These are phyloP conservation scores for Phenganax marumi DNA, from an alignment of 92 coral and sea anemone species.

Conservation along the genomic window DNA sequence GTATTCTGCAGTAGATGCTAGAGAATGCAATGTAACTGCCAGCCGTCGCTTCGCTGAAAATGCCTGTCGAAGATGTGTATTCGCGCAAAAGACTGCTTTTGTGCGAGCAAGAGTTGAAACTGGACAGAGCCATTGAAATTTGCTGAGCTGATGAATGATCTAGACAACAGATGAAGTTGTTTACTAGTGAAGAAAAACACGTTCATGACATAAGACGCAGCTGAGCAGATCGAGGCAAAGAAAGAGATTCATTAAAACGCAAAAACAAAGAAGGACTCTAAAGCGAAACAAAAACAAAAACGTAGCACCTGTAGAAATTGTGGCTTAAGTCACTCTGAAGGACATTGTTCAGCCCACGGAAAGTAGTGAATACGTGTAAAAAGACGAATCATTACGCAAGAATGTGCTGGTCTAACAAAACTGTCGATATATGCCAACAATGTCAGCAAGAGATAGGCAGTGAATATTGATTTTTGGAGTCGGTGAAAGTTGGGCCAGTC, in stretches of 20 bases:
- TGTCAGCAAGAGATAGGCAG: slow-evolving; percentile 1
- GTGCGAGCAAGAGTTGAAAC: slow-evolving; percentile 28
- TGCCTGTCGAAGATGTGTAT: slow-evolving; percentile 50
- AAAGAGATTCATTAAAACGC: neutral
- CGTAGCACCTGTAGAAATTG: slow-evolving; percentile 43
- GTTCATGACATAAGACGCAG: slow-evolving; percentile 6
- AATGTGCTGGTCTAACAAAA: slow-evolving; percentile 21
- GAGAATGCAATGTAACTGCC: slow-evolving; percentile 46
- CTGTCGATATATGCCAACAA: slow-evolving; percentile 15
- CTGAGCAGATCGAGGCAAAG: neutral
- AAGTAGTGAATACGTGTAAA: slow-evolving; percentile 17
- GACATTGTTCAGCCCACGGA: slow-evolving; percentile 43
- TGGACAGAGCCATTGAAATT: slow-evolving; percentile 30
- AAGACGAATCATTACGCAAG: slow-evolving; percentile 42
- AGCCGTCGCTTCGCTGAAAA: slow-evolving; percentile 46
- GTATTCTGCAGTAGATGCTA: slow-evolving; percentile 50
- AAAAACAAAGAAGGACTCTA: slow-evolving; percentile 3
- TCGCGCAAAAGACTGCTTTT: slow-evolving; percentile 16
- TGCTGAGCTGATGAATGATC: slow-evolving; percentile 22
- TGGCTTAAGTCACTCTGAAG: slow-evolving; percentile 34
- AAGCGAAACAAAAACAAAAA: neutral
- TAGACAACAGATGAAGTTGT: slow-evolving; percentile 34
- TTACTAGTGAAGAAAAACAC: slow-evolving; percentile 9
- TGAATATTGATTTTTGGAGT: slow-evolving; percentile 24
- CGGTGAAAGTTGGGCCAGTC: neutral